phyloP scores from a whole-genome alignment of 2,888 invertebrate genomes.

The Drosophila kambysellisi region DNA sequence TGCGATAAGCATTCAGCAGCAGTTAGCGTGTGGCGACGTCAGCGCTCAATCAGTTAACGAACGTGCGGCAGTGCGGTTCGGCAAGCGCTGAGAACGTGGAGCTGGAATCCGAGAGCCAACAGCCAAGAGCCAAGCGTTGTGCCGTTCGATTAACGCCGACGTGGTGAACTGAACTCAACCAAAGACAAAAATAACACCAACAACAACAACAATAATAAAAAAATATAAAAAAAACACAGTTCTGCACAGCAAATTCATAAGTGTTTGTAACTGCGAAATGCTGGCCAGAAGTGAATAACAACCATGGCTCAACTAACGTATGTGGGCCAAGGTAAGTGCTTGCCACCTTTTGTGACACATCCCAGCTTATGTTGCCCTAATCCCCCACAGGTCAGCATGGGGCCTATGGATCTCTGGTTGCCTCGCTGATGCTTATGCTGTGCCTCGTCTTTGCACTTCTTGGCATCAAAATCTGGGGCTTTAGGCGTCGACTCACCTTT shows the following conservation, averaged over 20 bases:
- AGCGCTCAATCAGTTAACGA: conserved; percentile 72
- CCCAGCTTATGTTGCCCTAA: neutral
- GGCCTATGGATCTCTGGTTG: conserved; percentile 47
- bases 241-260: conserved; percentile 24
- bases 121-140: conserved; percentile 30
- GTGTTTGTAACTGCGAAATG: conserved; percentile 60
- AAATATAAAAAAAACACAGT: conserved; percentile 29
- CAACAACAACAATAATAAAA: conserved; percentile 8
- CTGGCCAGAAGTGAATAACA: conserved; percentile 48
- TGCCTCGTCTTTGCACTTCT: conserved; percentile 81
- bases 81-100: conserved; percentile 49
- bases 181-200: conserved; percentile 11
- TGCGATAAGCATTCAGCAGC: conserved; percentile 65
- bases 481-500: conserved; percentile 85
- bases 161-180: conserved; percentile 62
- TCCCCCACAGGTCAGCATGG: conserved; percentile 42
- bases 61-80: conserved; percentile 49
- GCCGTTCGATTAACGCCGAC: conserved; percentile 72
- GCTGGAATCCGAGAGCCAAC: conserved; percentile 32
- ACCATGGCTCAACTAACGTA: conserved; percentile 66
- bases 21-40: conserved; percentile 49
- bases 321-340: conserved; percentile 70
- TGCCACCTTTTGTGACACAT: neutral
- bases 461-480: conserved; percentile 86
- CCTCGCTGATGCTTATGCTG: conserved; percentile 59